Percentiles rank a stretch among this genome's conserved stretches.
These are phyloP conservation scores for Sinodicranocentrus sp. DNA, from an alignment of 2,888 invertebrate genomes.

Conservation along the genomic window DNA sequence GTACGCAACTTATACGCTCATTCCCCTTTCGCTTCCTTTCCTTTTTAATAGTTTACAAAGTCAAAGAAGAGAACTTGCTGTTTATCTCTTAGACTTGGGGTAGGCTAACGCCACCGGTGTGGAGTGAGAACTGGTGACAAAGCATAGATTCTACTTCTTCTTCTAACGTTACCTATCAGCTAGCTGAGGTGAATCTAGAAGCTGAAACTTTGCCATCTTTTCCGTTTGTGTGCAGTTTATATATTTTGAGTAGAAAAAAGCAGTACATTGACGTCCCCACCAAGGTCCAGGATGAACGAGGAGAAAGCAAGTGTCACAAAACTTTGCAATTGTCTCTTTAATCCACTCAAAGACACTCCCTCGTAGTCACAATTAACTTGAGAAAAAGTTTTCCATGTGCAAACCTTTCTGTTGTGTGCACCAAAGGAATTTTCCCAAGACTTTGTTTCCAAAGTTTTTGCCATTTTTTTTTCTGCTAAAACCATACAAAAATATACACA, in stretches of 20 bases:
- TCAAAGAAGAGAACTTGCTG: neutral
- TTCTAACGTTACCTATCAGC: neutral
- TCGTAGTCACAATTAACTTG: slow-evolving; percentile 61
- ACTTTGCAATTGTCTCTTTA: slow-evolving; percentile 55
- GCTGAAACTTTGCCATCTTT: neutral
- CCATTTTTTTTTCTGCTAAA: slow-evolving; percentile 27
- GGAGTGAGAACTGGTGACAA: neutral
- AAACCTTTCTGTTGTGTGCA: slow-evolving; percentile 38
- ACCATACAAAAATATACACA: too few relatives aligned
- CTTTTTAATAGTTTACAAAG: slow-evolving; percentile 35
- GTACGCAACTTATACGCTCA: too few relatives aligned
- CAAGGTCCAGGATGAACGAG: neutral
- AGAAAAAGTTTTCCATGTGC: slow-evolving; percentile 20
- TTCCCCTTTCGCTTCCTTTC: slow-evolving; percentile 26
- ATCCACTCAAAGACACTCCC: slow-evolving; percentile 66
- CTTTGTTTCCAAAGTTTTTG: slow-evolving; percentile 26
- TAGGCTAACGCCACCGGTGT: too few relatives aligned
- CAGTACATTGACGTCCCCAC: neutral
- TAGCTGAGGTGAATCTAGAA: neutral
- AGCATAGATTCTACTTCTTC: neutral
- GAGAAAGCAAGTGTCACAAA: slow-evolving; percentile 62
- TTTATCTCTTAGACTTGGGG: slow-evolving; percentile 2
- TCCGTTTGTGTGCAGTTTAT: neutral
- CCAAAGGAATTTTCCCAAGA: neutral
- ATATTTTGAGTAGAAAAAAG: slow-evolving; percentile 3